Evolutionary conservation across 1,140 invertebrate species (phyloP).

Genomic region (Drosophila funebris): DNA sequence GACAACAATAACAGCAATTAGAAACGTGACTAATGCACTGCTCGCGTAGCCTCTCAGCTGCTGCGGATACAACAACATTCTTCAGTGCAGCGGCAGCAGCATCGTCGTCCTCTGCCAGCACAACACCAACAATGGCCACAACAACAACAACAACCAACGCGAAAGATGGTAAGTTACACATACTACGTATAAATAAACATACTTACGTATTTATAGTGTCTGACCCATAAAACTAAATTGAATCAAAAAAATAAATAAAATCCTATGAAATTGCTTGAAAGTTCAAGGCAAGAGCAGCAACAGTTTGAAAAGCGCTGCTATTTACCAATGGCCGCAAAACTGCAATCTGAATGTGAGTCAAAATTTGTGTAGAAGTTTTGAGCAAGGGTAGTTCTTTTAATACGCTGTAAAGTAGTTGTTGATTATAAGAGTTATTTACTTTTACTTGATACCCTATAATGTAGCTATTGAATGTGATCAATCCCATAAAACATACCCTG

Average conservation of each 20-base stretch:
- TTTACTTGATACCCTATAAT: too few relatives aligned
- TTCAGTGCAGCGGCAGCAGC: conserved; percentile 55
- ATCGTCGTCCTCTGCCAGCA: conserved; percentile 58
- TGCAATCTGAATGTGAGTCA: background rate
- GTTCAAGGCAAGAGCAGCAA: background rate
- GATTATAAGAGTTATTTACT: background rate
- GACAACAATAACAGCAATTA: conserved; percentile 37
- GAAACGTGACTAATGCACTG: conserved; percentile 76
- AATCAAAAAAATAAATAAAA: background rate
- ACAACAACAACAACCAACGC: conserved; percentile 61
- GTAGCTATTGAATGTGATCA: too few relatives aligned
- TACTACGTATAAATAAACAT: background rate
- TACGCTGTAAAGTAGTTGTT: too few relatives aligned
- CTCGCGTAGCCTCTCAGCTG: conserved; percentile 79
- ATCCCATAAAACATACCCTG: background rate
- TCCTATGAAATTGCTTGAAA: conserved; percentile 21
- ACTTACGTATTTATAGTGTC: conserved; percentile 7
- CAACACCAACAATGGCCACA: conserved; percentile 71
- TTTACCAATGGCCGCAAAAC: background rate
- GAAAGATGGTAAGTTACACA: conserved; percentile 72
- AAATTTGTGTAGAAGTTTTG: background rate
- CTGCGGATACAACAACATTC: conserved; percentile 76
- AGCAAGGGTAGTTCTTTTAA: too few relatives aligned
- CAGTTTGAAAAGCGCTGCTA: background rate
- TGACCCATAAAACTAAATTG: conserved; percentile 24